Evolutionary conservation across 2,113 vertebrate species (phyloP), one percentile per base, ranked within the genome.

Genomic region (Elaphurus davidianus): DNA sequence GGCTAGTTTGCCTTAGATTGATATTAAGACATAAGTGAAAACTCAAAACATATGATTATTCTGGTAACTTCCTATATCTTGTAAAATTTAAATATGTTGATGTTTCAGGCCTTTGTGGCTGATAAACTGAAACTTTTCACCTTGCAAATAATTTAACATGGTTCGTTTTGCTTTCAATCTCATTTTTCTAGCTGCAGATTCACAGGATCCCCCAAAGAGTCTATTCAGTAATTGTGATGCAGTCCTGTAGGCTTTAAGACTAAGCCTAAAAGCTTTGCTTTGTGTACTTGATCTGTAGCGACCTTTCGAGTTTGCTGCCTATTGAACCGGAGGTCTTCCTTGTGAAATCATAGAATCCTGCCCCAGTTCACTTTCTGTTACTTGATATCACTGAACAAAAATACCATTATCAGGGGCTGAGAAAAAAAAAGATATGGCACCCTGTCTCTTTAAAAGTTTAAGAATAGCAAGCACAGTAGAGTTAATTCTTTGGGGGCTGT

Each of bases 401-500:
- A 96, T 93, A 95, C 98, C 89, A 98, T 98, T 98, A 97, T 98
- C 98, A 97, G 96, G 90, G 84, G 98, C 97, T 90, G 89, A 84
- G 88, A 94, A 93, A 95, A 93, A 93, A 87, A 92, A 96, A 89
- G 90, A 91, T 94, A 96, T 88, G 92, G 90, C 97, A 97, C 84
- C 88, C 97, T 98, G 86, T 96, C 87, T 89, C 96, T 98, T 98
- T 98, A 98, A 98, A 98, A 98, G 87, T 96, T 98, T 96, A 96
- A 98, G 97, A 98, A 98, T 98, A 98, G 98, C 97, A 96, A 98
- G 82, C 98, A 97, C 97, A 95, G 97, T 98, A 95, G 98, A 99
- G 99, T 99, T 99, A 98, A 99, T 99, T 96, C 97, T 98, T 94
- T 90, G 76, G 17, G 96, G 97, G 98, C 92, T 95, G 98, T 98